Conservation (phyloP, 2,113 vertebrate genomes). For the Dasyurus viverrinus region DNA sequence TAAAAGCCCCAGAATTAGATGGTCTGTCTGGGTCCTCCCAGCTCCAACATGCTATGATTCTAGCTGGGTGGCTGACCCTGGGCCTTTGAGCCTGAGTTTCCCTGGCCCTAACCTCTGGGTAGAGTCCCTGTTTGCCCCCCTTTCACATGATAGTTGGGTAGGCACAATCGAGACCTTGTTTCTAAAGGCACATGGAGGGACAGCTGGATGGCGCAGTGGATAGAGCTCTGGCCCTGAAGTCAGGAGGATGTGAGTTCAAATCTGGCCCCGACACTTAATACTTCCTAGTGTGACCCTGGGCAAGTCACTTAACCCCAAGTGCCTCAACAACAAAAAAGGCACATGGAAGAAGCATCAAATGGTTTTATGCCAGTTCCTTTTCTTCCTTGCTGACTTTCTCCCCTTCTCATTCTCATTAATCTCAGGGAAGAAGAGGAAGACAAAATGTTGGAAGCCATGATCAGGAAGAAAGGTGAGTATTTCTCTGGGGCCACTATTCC, state of each 20-base stretch:
- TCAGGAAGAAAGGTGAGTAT: constrained; percentile 92
- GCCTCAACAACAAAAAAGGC: too few species aligned
- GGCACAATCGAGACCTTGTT: too few species aligned
- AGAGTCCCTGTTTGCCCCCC: neutral
- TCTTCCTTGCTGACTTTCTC: neutral
- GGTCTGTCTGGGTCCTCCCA: neutral
- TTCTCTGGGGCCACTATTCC: neutral
- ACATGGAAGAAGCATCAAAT: neutral
- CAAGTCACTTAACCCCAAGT: too few species aligned
- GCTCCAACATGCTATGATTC: neutral
- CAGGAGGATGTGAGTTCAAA: too few species aligned
- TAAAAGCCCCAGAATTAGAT: neutral
- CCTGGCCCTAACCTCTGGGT: neutral
- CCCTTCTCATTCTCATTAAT: constrained; percentile 62
- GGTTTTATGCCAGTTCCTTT: neutral
- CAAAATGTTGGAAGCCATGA: constrained; percentile 90
- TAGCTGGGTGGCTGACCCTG: neutral
- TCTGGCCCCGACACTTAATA: too few species aligned
- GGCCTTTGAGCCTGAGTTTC: neutral
- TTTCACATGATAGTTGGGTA: neutral
- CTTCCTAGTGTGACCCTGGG: too few species aligned
- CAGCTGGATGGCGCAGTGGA: too few species aligned
- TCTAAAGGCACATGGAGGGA: neutral
- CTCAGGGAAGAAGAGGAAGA: constrained; percentile 93
- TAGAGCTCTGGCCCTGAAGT: too few species aligned